phyloP scores from a whole-genome alignment of 2,797 vertebrate species.

The Sebastes nivosus region DNA sequence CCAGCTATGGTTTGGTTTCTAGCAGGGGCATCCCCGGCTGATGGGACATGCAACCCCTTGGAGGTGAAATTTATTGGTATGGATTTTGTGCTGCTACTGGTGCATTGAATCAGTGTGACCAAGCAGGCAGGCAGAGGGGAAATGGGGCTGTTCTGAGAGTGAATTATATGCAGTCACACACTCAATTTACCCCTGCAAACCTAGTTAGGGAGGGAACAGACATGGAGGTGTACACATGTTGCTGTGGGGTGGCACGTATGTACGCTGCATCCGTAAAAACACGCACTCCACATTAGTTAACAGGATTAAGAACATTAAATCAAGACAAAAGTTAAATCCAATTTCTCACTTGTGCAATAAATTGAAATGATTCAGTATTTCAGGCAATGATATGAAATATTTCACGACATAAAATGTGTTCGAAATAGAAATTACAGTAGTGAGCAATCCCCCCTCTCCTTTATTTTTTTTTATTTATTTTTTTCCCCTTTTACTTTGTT shows the following conservation, averaged over 20 bases:
- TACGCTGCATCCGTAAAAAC: slow-evolving; percentile 37
- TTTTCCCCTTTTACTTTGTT: too few relatives aligned
- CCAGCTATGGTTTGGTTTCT: slow-evolving; percentile 67
- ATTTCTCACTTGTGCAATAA: slow-evolving; percentile 53
- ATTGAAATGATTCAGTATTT: slow-evolving; percentile 53
- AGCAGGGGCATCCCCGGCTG: slow-evolving; percentile 64
- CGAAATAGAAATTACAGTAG: neutral
- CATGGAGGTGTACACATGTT: slow-evolving; percentile 58
- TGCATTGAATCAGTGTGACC: slow-evolving; percentile 83
- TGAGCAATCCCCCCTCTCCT: too few relatives aligned
- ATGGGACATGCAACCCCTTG: slow-evolving; percentile 74
- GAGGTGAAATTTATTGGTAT: slow-evolving; percentile 81
- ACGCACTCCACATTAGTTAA: slow-evolving; percentile 62
- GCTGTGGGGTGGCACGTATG: slow-evolving; percentile 31
- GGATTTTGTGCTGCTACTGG: slow-evolving; percentile 81
- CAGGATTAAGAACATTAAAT: slow-evolving; percentile 68
- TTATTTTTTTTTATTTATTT: too few relatives aligned
- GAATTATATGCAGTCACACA: slow-evolving; percentile 86
- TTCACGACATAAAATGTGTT: neutral
- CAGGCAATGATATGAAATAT: slow-evolving; percentile 6
- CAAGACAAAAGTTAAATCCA: slow-evolving; percentile 57
- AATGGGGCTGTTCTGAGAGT: slow-evolving; percentile 78
- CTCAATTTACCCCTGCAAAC: slow-evolving; percentile 84
- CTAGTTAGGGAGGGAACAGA: slow-evolving; percentile 75
- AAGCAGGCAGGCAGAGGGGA: slow-evolving; percentile 78